phyloP scores from a whole-genome alignment of 2,797 vertebrate genomes.

The Siniperca obscura region DNA sequence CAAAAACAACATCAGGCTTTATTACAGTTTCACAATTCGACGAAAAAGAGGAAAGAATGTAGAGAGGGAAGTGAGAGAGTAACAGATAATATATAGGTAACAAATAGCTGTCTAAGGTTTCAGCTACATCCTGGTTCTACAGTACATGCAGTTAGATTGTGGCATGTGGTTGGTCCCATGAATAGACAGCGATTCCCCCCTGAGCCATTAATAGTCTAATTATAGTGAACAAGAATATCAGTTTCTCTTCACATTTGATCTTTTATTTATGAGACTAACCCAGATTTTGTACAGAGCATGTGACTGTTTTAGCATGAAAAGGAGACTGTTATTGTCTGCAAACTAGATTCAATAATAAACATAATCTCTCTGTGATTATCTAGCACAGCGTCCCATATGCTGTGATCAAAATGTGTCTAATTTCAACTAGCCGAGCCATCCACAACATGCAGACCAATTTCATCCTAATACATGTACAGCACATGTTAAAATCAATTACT shows the following conservation, averaged over 20 bases:
- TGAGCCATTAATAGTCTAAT: constrained; percentile 51
- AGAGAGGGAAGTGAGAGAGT: constrained; percentile 40
- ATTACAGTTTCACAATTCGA: constrained; percentile 58
- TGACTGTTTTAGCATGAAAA: constrained; percentile 49
- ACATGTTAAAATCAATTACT: neutral
- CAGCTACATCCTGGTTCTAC: constrained; percentile 15
- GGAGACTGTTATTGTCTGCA: constrained; percentile 41
- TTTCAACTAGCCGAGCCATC: constrained; percentile 8
- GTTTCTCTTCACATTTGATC: constrained; percentile 57
- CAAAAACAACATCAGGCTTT: constrained; percentile 72
- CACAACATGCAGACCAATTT: neutral
- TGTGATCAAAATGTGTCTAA: constrained; percentile 29
- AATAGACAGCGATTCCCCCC: constrained; percentile 27
- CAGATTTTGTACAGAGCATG: constrained; percentile 42
- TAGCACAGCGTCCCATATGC: constrained; percentile 7
- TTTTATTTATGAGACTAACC: constrained; percentile 70
- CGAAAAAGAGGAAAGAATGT: constrained; percentile 46
- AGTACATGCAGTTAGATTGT: constrained; percentile 21
- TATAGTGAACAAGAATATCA: constrained; percentile 56
- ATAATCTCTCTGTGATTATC: constrained; percentile 25
- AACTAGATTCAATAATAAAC: constrained; percentile 30
- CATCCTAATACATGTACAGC: neutral
- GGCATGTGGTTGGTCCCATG: constrained; percentile 40
- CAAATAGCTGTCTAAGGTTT: constrained; percentile 34
- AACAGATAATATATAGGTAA: constrained; percentile 13